These are phyloP conservation scores for Synanthedon myopaeformis DNA, from an alignment of 2,888 invertebrate species.

Conservation along the genomic window DNA sequence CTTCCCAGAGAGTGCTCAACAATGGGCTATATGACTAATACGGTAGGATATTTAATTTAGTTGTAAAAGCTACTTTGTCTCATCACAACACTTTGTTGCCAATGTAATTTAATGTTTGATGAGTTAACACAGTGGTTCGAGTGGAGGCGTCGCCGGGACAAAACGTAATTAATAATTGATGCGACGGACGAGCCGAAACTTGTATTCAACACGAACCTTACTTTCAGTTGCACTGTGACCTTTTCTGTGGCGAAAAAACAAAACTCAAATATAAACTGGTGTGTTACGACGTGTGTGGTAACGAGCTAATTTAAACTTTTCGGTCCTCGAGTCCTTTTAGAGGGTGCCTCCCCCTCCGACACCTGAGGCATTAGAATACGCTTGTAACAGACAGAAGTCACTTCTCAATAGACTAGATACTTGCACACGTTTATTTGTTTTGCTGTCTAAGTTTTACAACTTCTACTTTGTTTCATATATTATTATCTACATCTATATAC, in stretches of 20 bases:
- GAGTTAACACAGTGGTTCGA: slow-evolving; percentile 18
- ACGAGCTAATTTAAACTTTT: slow-evolving; percentile 72
- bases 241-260: slow-evolving; percentile 59
- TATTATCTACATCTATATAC: too few species aligned
- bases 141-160: slow-evolving; percentile 16
- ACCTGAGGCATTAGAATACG: slow-evolving; percentile 55
- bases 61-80: not conserved
- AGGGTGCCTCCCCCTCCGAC: slow-evolving; percentile 36
- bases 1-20: too few species aligned
- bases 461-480: too few species aligned
- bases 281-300: slow-evolving; percentile 56
- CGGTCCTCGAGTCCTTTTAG: slow-evolving; percentile 42
- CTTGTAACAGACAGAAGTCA: slow-evolving; percentile 31
- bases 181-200: slow-evolving; percentile 36
- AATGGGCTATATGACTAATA: too few species aligned
- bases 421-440: not conserved
- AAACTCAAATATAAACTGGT: slow-evolving; percentile 51
- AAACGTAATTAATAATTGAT: slow-evolving; percentile 56
- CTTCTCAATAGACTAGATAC: slow-evolving; percentile 37
- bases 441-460: not conserved
- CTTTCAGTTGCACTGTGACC: slow-evolving; percentile 29
- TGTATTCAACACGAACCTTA: slow-evolving; percentile 47
- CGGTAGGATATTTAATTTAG: not conserved
- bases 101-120: slow-evolving; percentile 16
- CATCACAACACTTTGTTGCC: slow-evolving; percentile 11